Percentiles rank a stretch among this genome's conserved stretches.
phyloP scores from a whole-genome alignment of 2,888 invertebrate species.

The Meandrusa payeni region DNA sequence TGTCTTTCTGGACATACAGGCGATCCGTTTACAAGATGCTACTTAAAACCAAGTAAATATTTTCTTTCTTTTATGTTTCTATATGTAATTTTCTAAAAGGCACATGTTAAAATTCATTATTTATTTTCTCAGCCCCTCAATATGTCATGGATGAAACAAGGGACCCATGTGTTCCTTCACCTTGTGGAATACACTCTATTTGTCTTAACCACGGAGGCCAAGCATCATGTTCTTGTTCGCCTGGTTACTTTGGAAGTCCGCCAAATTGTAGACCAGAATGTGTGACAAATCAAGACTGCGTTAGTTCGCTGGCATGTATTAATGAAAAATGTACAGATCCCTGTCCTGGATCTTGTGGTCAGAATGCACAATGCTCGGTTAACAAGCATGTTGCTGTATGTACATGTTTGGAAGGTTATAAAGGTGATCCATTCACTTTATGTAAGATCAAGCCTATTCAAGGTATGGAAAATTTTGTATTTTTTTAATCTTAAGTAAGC shows the following conservation, averaged over 20 bases:
- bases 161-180: conserved; percentile 85
- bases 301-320: conserved; percentile 83
- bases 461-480: conserved; percentile 41
- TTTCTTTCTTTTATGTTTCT: conserved; percentile 7
- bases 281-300: conserved; percentile 84
- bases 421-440: conserved; percentile 82
- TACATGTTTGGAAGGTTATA: conserved; percentile 78
- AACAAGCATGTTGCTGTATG: conserved; percentile 84
- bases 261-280: conserved; percentile 86
- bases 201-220: conserved; percentile 79
- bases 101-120: conserved; percentile 13
- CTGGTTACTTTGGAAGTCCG: conserved; percentile 82
- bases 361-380: conserved; percentile 78
- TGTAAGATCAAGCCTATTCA: conserved; percentile 55
- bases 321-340: conserved; percentile 84
- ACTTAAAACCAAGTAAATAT: conserved; percentile 69
- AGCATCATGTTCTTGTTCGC: conserved; percentile 82
- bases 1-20: conserved; percentile 82
- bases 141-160: conserved; percentile 58
- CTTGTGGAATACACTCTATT: conserved; percentile 83
- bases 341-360: conserved; percentile 85
- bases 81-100: not conserved
- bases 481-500: no score
- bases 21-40: conserved; percentile 85
- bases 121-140: conserved; percentile 44